Percentiles rank a stretch among this genome's conserved stretches.
phyloP scores from a whole-genome alignment of 2,888 invertebrate species.

The Lycia hirtaria region DNA sequence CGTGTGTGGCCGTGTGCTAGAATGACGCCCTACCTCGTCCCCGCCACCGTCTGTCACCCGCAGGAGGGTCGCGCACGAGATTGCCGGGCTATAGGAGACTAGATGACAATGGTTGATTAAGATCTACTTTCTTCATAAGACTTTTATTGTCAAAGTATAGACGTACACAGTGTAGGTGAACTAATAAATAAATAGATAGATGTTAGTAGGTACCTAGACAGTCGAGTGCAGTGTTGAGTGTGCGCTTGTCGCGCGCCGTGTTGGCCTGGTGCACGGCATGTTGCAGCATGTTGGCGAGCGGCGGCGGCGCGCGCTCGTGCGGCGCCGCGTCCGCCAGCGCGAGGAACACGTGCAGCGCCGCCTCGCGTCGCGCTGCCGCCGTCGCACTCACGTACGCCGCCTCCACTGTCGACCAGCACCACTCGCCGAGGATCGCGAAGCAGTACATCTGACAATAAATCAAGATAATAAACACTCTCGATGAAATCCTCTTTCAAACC shows the following conservation, averaged over 20 bases:
- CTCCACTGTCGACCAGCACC: conserved; percentile 89
- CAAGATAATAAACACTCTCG: too few species aligned
- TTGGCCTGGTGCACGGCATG: conserved; percentile 59
- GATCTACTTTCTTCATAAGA: too few species aligned
- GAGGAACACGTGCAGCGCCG: conserved; percentile 82
- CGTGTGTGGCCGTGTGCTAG: too few species aligned
- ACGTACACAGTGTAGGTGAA: too few species aligned
- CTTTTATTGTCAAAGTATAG: too few species aligned
- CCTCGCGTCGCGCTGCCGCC: conserved; percentile 80
- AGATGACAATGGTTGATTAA: too few species aligned
- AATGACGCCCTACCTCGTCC: too few species aligned
- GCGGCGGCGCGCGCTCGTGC: conserved; percentile 72
- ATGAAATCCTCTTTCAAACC: too few species aligned
- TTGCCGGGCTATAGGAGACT: too few species aligned
- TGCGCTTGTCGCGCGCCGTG: conserved; percentile 71
- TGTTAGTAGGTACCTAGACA: conserved; percentile 89
- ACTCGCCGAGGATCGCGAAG: conserved; percentile 91
- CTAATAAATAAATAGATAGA: too few species aligned
- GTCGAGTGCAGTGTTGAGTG: conserved; percentile 90
- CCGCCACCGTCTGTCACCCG: too few species aligned
- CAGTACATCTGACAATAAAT: conserved; percentile 90
- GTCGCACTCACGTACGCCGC: conserved; percentile 87
- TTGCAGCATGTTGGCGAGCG: conserved; percentile 65
- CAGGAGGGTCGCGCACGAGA: background rate
- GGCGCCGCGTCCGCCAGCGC: conserved; percentile 82